Evolutionary conservation across 2,113 vertebrate species (phyloP), one percentile per base, ranked within the genome.

Genomic region (Austrofundulus limnaeus): DNA sequence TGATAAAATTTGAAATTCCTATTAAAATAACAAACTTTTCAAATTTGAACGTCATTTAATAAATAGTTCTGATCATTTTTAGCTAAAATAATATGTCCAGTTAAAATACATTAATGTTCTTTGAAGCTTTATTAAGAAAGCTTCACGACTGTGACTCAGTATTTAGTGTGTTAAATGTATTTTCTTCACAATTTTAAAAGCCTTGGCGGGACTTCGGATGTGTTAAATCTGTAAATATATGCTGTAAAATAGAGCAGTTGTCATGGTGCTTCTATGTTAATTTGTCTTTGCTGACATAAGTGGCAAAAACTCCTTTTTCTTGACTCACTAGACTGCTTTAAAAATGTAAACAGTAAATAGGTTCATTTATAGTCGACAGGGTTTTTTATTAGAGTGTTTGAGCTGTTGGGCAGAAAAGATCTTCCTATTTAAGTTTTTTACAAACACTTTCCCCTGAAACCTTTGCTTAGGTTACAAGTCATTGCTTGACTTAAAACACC

Each of bases 401-500:
- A 34, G 9, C n/a, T n/a, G n/a, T n/a, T 28, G 7, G 9, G 12
- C 37, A 38, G 37, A 38, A 38, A 38, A 11, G 11, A 38, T 61
- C 34, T 47, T 52, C 59, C 72, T 64, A 48, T 75, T 80, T 65
- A 66, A 47, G 48, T 19, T 21, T 19, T 66, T 56, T n/a, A 31
- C 60, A 72, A 53, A 49, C 31, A 21, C 25, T 21, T 55, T 53
- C 54, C 53, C 31, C 28, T 50, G 39, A 37, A 70, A 34, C 10
- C 34, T 83, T 62, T 78, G 73, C 67, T 84, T 78, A 72, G 62
- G 85, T 86, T 88, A 84, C 23, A 31, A 24, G 41, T 51, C 59
- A 66, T 66, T 81, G 80, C 85, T 83, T 85, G 76, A 72, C 81
- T 80, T 88, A 80, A 78, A 84, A 84, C 78, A 77, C 61, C 66